Conservation (phyloP, 2,888 invertebrate species). For the Heliconius charithonia region DNA sequence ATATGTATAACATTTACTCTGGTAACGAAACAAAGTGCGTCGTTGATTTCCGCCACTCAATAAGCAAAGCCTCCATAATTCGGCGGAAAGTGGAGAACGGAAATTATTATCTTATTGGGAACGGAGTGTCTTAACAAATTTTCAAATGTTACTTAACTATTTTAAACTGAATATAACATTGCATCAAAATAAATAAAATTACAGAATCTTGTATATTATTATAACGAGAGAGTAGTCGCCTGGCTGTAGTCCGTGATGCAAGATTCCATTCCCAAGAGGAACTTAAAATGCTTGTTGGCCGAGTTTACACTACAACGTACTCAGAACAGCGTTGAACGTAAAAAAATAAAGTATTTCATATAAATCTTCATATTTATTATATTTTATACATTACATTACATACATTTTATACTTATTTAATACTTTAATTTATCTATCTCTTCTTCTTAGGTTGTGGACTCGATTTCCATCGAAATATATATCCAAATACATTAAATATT, state of each 20-base stretch:
- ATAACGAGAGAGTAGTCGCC: constrained; percentile 10
- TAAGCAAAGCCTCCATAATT: too few relatives aligned
- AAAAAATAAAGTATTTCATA: constrained; percentile 2
- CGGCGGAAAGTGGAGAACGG: too few relatives aligned
- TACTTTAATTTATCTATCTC: not conserved
- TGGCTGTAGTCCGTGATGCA: constrained; percentile 13
- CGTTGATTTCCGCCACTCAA: too few relatives aligned
- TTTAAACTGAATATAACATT: not conserved
- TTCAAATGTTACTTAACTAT: not conserved
- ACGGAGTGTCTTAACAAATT: too few relatives aligned
- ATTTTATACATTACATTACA: not conserved
- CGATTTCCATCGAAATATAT: not conserved
- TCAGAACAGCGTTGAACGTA: constrained; percentile 17
- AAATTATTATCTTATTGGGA: too few relatives aligned
- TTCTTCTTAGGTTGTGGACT: not conserved
- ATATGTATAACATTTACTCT: too few relatives aligned
- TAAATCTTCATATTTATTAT: not conserved
- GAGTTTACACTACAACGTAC: constrained; percentile 30
- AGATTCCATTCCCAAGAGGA: constrained; percentile 32
- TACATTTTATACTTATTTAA: not conserved
- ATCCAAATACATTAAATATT: not conserved
- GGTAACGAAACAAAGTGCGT: too few relatives aligned
- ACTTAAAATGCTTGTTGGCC: constrained; percentile 29
- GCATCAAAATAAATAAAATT: not conserved
- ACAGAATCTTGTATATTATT: constrained; percentile 1